A percentile compares a stretch with the other conserved stretches of the same genome.
Evolutionary conservation across 2,888 invertebrate genomes (phyloP).

Genomic region (Chloroclysta siterata): DNA sequence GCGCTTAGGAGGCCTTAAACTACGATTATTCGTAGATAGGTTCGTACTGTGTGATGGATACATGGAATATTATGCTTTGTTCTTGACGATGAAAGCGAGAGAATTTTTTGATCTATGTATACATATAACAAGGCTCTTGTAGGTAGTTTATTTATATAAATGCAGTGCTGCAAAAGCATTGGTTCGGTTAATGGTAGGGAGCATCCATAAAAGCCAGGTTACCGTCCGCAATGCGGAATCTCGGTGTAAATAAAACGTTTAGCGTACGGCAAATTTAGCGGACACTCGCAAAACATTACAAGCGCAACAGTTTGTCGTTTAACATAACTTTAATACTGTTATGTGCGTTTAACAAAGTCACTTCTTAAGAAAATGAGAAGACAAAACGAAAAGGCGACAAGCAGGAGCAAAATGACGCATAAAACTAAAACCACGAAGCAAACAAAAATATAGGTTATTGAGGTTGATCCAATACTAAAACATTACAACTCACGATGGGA

Average conservation of each 20-base stretch:
- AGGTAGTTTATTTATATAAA: background rate
- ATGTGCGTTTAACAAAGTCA: slow-evolving; percentile 50
- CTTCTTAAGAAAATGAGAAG: slow-evolving; percentile 23
- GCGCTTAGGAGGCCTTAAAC: slow-evolving; percentile 28
- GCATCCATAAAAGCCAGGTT: slow-evolving; percentile 31
- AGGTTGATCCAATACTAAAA: slow-evolving; percentile 21
- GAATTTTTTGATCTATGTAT: too few species aligned
- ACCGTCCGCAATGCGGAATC: slow-evolving; percentile 57
- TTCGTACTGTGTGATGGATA: slow-evolving; percentile 2
- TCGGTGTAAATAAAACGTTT: slow-evolving; percentile 62
- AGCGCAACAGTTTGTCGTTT: slow-evolving; percentile 65
- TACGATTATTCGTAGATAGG: slow-evolving; percentile 25
- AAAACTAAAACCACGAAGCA: slow-evolving; percentile 12
- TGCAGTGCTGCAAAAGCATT: slow-evolving; percentile 11
- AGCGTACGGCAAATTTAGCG: slow-evolving; percentile 67
- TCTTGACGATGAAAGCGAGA: background rate
- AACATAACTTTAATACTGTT: slow-evolving; percentile 65
- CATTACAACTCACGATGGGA: slow-evolving; percentile 33
- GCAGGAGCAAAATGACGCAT: slow-evolving; percentile 21
- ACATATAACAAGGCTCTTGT: background rate
- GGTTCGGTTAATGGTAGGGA: slow-evolving; percentile 27
- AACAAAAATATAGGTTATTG: background rate
- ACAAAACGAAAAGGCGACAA: slow-evolving; percentile 27
- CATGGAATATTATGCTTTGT: background rate
- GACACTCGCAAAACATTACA: slow-evolving; percentile 61